A percentile compares a stretch with the other conserved stretches of the same genome.
These are phyloP conservation scores for Cardinalis cardinalis DNA, from an alignment of 2,113 vertebrate species.

Conservation along the genomic window DNA sequence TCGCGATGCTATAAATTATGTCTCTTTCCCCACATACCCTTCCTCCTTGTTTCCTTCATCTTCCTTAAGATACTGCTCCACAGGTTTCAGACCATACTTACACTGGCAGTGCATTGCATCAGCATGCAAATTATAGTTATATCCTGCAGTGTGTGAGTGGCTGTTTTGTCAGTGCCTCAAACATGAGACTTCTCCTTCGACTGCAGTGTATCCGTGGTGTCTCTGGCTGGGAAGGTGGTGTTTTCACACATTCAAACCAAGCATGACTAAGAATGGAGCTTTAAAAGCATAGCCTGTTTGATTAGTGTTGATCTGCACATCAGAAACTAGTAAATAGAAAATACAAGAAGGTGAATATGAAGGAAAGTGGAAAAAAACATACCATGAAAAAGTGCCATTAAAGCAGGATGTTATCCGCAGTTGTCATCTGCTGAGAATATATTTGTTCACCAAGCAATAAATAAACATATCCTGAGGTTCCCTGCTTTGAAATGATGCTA, in stretches of 20 bases:
- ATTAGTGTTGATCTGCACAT: not conserved
- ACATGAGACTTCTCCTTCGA: not conserved
- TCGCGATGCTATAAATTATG: not conserved
- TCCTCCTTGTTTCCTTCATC: not conserved
- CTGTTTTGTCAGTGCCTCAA: not conserved
- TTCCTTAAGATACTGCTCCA: not conserved
- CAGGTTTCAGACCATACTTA: not conserved
- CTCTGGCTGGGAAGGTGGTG: not conserved
- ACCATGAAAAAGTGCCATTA: constrained; percentile 11
- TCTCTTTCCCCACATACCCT: not conserved
- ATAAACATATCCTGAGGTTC: constrained; percentile 26
- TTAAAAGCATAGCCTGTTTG: constrained; percentile 8
- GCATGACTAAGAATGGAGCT: not conserved
- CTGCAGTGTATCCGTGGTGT: not conserved
- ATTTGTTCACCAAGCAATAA: constrained; percentile 55
- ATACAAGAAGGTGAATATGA: not conserved
- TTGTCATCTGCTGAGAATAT: constrained; percentile 52
- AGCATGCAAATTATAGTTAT: not conserved
- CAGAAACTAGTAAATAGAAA: constrained; percentile 35
- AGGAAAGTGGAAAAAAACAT: constrained; percentile 27
- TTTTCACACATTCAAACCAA: not conserved
- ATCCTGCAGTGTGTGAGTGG: not conserved
- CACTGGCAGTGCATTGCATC: not conserved
- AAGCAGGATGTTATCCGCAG: not conserved
- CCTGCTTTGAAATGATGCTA: constrained; percentile 14